Evolutionary conservation across 2,888 invertebrate genomes (phyloP).

Genomic region (Sclerodermus sp.): DNA sequence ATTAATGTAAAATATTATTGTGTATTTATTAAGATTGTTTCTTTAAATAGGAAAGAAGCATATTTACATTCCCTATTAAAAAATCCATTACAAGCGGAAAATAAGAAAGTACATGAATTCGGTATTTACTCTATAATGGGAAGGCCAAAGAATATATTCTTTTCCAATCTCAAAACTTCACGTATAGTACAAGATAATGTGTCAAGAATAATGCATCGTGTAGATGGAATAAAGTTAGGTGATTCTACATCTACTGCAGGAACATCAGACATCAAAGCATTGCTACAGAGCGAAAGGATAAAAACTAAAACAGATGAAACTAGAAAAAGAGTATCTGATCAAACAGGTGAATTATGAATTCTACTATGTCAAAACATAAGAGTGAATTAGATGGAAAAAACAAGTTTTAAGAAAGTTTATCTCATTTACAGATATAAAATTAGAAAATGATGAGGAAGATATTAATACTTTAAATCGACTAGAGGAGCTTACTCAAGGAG

Average conservation of each 20-base stretch:
- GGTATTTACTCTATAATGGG: slow-evolving; percentile 51
- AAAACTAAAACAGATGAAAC: no score
- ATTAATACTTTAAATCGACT: not conserved
- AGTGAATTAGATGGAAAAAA: no score
- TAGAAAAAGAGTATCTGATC: no score
- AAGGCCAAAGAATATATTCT: slow-evolving; percentile 28
- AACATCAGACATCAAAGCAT: slow-evolving; percentile 5
- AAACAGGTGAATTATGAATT: no score
- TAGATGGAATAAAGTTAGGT: slow-evolving; percentile 52
- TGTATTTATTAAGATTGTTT: no score
- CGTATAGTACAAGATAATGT: slow-evolving; percentile 47
- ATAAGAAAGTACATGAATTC: slow-evolving; percentile 48
- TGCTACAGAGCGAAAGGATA: no score
- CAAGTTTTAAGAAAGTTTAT: no score
- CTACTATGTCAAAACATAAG: no score
- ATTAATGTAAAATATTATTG: slow-evolving; percentile 1
- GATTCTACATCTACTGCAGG: slow-evolving; percentile 37
- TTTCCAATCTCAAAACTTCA: slow-evolving; percentile 29
- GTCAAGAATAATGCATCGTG: slow-evolving; percentile 52
- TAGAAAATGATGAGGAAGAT: no score
- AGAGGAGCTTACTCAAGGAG: slow-evolving; percentile 60
- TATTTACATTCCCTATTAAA: slow-evolving; percentile 44
- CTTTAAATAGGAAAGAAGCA: slow-evolving; percentile 41
- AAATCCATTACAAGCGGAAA: slow-evolving; percentile 44
- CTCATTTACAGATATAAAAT: no score